Base-by-base conservation (phyloP, 2,797 vertebrate species). In the Gila robusta region DNA sequence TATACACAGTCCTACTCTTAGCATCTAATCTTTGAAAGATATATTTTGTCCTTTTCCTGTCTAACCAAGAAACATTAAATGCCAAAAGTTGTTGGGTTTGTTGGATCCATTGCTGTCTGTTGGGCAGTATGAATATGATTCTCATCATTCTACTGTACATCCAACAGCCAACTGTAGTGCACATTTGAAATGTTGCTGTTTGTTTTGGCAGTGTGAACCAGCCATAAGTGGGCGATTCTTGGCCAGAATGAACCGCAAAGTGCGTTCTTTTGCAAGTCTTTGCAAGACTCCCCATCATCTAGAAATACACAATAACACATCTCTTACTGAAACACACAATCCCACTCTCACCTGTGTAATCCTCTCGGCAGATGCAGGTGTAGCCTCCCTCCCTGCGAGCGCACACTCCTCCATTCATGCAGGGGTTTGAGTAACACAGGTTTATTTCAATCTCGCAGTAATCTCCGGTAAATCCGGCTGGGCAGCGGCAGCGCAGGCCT, bases 371-470 rank as follows among this genome's bases (percentile, higher is more conserved):
- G 85, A 98, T 92, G 1, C 98, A 99, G 2, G 98, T 99, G 93
- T 97, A 99, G 0, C 98, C 98, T 0, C 98, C 98, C 89, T 99
- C 98, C 84, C 95, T 96, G 89, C 96, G 96, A 14, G 95, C 96
- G 28, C 98, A 99, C 85, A 97, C 95, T 0, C 98, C 98, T 1
- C 97, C 97, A 0, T 99, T 98, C 73, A 94, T 95, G 91, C 98
- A 99, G 2, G 98, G 98, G 94, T 98, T 99, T 86, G 98, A 99
- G 93, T 99, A 99, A 92, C 98, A 99, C 91, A 99, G 96, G 93
- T 99, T 98, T 90, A 99, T 97, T 93, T 99, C 98, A 0, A 95
- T 99, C 92, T 99, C 98, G 0, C 98, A 99, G 95, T 99, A 99
- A 93, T 99, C 98, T 0, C 98, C 98, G 0, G 98, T 99, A 93